A percentile compares a stretch with the other conserved stretches of the same genome.
These are phyloP conservation scores for Oscheius myriophilus DNA, from an alignment of 2,888 invertebrate species.

Conservation along the genomic window DNA sequence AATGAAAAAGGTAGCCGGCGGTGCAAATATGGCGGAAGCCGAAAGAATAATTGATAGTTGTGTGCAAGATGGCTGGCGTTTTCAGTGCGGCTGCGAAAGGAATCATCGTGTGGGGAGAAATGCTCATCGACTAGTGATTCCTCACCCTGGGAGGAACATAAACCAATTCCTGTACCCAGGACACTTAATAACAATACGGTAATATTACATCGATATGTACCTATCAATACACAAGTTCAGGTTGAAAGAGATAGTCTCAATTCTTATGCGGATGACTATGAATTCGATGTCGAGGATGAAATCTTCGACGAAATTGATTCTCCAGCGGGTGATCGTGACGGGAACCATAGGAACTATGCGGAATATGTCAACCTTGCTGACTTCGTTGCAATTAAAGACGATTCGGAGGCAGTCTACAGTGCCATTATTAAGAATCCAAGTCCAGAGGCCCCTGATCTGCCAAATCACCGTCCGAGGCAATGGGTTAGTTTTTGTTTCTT, in stretches of 20 bases:
- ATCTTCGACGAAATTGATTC: conserved; percentile 57
- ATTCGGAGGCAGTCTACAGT: conserved; percentile 52
- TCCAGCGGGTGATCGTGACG: conserved; percentile 19
- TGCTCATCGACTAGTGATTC: conserved; percentile 57
- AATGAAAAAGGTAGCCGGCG: conserved; percentile 13
- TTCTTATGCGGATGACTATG: conserved; percentile 64
- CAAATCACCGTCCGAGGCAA: conserved; percentile 54
- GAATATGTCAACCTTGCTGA: conserved; percentile 66
- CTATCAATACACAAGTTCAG: conserved; percentile 32
- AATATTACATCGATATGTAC: background rate
- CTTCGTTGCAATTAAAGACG: conserved; percentile 61
- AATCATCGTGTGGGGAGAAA: conserved; percentile 30
- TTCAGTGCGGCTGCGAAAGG: conserved; percentile 30
- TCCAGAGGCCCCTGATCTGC: conserved; percentile 43
- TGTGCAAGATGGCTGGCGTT: conserved; percentile 3
- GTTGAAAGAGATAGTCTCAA: conserved; percentile 64
- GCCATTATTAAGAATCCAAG: conserved; percentile 53
- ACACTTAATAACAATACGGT: conserved; percentile 25
- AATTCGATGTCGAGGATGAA: conserved; percentile 65
- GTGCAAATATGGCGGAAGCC: conserved; percentile 26
- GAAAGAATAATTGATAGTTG: conserved; percentile 26
- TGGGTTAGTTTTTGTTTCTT: conserved; percentile 36
- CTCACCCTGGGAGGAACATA: conserved; percentile 56
- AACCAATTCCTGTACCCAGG: conserved; percentile 55
- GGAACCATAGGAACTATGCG: conserved; percentile 31